Evolutionary conservation across 2,888 invertebrate genomes (phyloP).

Genomic region (Trisateles emortualis): DNA sequence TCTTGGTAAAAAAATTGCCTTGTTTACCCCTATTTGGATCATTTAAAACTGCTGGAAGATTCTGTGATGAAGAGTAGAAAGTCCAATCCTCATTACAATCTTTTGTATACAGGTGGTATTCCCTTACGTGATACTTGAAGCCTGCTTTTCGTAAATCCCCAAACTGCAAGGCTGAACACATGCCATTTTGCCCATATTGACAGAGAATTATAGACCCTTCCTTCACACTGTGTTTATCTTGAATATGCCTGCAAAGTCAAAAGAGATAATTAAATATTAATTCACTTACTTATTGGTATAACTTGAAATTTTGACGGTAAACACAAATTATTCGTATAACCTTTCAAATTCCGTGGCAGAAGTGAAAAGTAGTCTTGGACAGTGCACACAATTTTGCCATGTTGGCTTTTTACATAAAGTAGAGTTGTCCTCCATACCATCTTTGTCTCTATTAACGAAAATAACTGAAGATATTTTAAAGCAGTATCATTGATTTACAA

Average conservation of each 20-base stretch:
- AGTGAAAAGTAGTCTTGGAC: constrained; percentile 87
- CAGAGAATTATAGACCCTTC: constrained; percentile 96
- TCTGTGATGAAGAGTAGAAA: constrained; percentile 96
- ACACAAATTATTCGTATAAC: constrained; percentile 60
- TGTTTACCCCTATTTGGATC: constrained; percentile 97
- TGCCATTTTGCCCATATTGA: constrained; percentile 95
- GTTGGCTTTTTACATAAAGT: constrained; percentile 71
- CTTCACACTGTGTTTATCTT: constrained; percentile 92
- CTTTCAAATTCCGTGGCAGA: constrained; percentile 87
- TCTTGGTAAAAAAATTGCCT: constrained; percentile 97
- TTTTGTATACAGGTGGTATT: constrained; percentile 85
- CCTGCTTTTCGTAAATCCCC: constrained; percentile 96
- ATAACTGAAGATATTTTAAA: constrained; percentile 26
- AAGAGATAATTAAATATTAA: constrained; percentile 13
- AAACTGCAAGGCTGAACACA: constrained; percentile 94
- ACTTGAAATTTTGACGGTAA: constrained; percentile 1
- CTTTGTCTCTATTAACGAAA: constrained; percentile 55
- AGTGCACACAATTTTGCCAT: constrained; percentile 89
- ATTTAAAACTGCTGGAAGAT: constrained; percentile 97
- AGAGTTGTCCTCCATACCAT: constrained; percentile 84
- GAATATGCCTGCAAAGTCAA: constrained; percentile 89
- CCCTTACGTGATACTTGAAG: constrained; percentile 94
- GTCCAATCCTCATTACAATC: constrained; percentile 89
- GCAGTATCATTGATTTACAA: constrained; percentile 22
- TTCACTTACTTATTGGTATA: background rate